Conservation (phyloP, 2,888 invertebrate genomes). For the Erebia aethiops region DNA sequence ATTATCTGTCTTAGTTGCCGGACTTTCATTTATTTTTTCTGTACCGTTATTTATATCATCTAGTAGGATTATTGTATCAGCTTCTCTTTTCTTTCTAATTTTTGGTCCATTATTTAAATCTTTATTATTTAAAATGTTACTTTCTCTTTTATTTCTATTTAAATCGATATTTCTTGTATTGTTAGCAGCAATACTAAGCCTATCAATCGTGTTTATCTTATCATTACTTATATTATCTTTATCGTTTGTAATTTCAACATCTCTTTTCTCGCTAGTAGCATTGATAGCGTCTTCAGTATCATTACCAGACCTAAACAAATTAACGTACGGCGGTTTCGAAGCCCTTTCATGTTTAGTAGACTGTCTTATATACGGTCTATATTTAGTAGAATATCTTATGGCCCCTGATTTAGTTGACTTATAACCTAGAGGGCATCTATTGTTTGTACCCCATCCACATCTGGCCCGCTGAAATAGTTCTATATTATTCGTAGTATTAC, state of each 20-base stretch:
- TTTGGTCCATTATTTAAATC: background rate
- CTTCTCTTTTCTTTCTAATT: background rate
- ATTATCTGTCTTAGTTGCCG: background rate
- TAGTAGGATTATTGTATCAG: background rate
- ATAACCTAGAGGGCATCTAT: conserved; percentile 44
- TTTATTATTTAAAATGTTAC: no score
- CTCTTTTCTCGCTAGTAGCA: background rate
- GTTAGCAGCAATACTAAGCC: background rate
- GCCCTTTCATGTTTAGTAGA: conserved; percentile 50
- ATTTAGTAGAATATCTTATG: conserved; percentile 52
- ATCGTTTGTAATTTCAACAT: no score
- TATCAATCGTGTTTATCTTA: background rate
- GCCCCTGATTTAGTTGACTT: conserved; percentile 54
- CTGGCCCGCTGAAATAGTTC: conserved; percentile 49
- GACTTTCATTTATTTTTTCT: background rate
- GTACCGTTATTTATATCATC: background rate
- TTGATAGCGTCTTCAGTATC: conserved; percentile 23
- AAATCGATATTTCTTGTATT: background rate
- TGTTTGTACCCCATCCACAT: conserved; percentile 38
- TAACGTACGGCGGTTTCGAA: conserved; percentile 13
- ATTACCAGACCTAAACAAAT: conserved; percentile 37
- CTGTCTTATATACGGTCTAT: conserved; percentile 49
- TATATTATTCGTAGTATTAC: conserved; percentile 48
- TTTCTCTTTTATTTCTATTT: background rate
- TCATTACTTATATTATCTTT: conserved; percentile 3